phyloP scores from a whole-genome alignment of 1,140 invertebrate genomes.

The Drosophila sucinea region DNA sequence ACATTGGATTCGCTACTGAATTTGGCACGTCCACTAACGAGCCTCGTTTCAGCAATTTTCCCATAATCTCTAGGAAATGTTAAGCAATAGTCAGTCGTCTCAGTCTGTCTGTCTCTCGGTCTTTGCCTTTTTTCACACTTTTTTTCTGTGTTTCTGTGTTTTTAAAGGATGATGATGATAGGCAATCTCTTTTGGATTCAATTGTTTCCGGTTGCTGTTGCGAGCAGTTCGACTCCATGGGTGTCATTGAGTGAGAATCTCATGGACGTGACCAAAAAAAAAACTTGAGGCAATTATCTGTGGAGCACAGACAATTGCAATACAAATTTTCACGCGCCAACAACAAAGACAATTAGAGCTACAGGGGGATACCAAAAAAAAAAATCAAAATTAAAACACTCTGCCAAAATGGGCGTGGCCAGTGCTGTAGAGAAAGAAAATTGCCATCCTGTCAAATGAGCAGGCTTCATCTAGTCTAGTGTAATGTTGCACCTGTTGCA shows the following conservation, averaged over 20 bases:
- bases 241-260: conserved; percentile 55
- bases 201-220: conserved; percentile 49
- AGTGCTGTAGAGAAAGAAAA: conserved; percentile 32
- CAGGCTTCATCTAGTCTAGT: conserved; percentile 19
- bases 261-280: conserved; percentile 48
- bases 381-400: conserved; percentile 5
- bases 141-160: background rate
- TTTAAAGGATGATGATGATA: conserved; percentile 24
- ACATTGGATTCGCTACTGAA: conserved; percentile 35
- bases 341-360: conserved; percentile 47
- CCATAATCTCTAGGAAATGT: conserved; percentile 49
- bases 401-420: conserved; percentile 57
- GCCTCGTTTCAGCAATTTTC: conserved; percentile 37
- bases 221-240: conserved; percentile 3
- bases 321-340: conserved; percentile 62
- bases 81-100: conserved; percentile 15
- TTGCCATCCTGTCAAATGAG: conserved; percentile 59
- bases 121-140: conserved; percentile 46
- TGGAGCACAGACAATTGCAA: conserved; percentile 45
- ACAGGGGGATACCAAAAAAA: conserved; percentile 15
- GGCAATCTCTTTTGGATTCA: conserved; percentile 21
- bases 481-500: conserved; percentile 30
- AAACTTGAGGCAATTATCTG: conserved; percentile 44
- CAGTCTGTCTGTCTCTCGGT: background rate
- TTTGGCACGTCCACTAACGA: conserved; percentile 28